These are phyloP conservation scores for Apaloderma vittatum DNA, from an alignment of 2,113 vertebrate species.

Conservation along the genomic window DNA sequence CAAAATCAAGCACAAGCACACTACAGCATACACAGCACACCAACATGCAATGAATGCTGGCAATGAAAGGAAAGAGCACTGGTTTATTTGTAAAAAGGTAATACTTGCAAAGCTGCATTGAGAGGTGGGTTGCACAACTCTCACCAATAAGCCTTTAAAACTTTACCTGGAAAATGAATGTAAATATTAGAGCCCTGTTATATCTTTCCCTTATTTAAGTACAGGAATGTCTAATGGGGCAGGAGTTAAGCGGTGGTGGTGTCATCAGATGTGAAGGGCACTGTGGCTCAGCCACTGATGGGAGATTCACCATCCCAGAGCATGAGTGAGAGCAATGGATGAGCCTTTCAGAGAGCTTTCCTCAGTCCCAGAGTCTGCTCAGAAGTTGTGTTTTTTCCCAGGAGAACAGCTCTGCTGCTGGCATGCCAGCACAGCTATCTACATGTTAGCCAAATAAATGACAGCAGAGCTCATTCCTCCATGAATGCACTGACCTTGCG, in stretches of 20 bases:
- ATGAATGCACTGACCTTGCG: accelerated
- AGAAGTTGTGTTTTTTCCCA: accelerated
- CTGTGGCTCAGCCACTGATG: background rate
- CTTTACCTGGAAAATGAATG: background rate
- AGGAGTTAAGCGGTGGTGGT: background rate
- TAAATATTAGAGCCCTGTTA: background rate
- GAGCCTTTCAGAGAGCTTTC: background rate
- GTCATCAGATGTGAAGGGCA: background rate
- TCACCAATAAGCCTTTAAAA: background rate
- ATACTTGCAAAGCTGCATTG: background rate
- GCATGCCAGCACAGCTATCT: background rate
- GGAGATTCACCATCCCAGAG: background rate
- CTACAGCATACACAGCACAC: background rate
- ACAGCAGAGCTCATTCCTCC: background rate
- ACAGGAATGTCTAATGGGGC: background rate
- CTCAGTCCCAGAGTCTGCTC: background rate
- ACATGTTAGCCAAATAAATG: background rate
- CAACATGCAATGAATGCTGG: background rate
- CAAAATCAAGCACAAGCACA: conserved; percentile 34
- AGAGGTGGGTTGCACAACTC: background rate
- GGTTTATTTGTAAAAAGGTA: background rate
- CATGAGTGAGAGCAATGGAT: background rate
- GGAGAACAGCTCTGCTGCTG: background rate
- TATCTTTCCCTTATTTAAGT: conserved; percentile 16
- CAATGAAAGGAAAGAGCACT: background rate